These are phyloP conservation scores for Lycodopsis pacificus DNA, from an alignment of 2,797 vertebrate genomes.

Conservation along the genomic window DNA sequence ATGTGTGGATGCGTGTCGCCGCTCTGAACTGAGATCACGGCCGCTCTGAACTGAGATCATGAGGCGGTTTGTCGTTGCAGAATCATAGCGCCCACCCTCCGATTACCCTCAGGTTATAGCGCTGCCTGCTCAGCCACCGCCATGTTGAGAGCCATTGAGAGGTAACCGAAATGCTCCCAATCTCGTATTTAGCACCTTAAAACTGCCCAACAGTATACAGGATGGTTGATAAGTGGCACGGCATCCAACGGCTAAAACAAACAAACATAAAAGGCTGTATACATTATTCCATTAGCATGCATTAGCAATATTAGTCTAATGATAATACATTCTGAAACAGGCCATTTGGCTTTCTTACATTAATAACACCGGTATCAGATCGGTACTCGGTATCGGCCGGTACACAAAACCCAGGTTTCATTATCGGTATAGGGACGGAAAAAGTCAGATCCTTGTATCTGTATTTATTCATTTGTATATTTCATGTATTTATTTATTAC, in stretches of 20 bases:
- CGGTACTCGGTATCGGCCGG: too few species aligned
- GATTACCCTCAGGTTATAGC: not conserved
- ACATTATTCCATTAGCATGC: not conserved
- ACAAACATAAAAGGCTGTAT: not conserved
- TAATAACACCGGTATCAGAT: not conserved
- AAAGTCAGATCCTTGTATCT: too few species aligned
- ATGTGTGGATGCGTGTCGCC: conserved; percentile 7
- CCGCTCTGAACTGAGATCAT: not conserved
- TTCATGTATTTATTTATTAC: too few species aligned
- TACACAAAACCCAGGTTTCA: too few species aligned
- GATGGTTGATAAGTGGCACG: not conserved
- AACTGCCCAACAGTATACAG: not conserved
- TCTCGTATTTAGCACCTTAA: not conserved
- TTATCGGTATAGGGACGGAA: too few species aligned
- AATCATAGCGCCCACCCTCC: too few species aligned
- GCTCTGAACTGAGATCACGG: not conserved
- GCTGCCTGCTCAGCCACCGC: not conserved
- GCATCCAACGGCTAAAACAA: not conserved
- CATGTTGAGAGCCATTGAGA: not conserved
- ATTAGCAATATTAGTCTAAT: not conserved
- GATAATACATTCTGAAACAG: not conserved
- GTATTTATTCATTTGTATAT: too few species aligned
- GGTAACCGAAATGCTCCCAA: not conserved
- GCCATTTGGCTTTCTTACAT: not conserved
- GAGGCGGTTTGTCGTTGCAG: too few species aligned